These are phyloP conservation scores for Embiotoca jacksoni DNA, from an alignment of 2,113 vertebrate genomes.

Conservation along the genomic window DNA sequence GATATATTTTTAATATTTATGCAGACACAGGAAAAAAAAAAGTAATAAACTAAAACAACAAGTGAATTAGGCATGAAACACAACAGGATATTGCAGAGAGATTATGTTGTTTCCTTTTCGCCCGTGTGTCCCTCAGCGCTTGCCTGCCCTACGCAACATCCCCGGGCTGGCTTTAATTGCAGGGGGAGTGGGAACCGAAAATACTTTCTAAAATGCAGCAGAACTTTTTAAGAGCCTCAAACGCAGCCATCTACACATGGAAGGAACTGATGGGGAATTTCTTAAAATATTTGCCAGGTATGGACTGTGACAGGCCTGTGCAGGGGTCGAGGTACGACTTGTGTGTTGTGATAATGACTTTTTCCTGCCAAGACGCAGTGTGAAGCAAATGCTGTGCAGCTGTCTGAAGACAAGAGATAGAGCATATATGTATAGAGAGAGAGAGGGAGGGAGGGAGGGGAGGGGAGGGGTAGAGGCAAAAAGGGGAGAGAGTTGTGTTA, in stretches of 20 bases:
- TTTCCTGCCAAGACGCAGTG: slow-evolving; percentile 79
- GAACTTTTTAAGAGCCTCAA: slow-evolving; percentile 56
- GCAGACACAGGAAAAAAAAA: slow-evolving; percentile 89
- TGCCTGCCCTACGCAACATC: slow-evolving; percentile 72
- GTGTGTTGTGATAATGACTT: slow-evolving; percentile 78
- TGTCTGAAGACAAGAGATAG: slow-evolving; percentile 74
- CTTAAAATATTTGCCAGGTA: slow-evolving; percentile 73
- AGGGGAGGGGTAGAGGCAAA: too few relatives aligned
- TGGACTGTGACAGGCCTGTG: slow-evolving; percentile 56
- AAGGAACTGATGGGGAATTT: slow-evolving; percentile 33
- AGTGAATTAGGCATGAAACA: slow-evolving; percentile 91
- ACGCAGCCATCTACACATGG: slow-evolving; percentile 54
- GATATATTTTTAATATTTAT: slow-evolving; percentile 95
- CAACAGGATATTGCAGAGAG: slow-evolving; percentile 99
- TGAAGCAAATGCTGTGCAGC: slow-evolving; percentile 89
- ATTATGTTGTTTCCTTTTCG: slow-evolving; percentile 95
- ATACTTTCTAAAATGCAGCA: slow-evolving; percentile 51
- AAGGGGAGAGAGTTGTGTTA: slow-evolving; percentile 79
- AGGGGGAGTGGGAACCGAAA: slow-evolving; percentile 42
- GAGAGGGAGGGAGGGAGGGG: slow-evolving; percentile 10
- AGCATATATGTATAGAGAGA: slow-evolving; percentile 12
- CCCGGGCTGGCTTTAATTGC: slow-evolving; percentile 75
- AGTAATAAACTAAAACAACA: slow-evolving; percentile 97
- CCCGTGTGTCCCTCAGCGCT: slow-evolving; percentile 79
- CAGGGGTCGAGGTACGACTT: slow-evolving; percentile 56